phyloP scores from a whole-genome alignment of 2,888 invertebrate species.

The Phortica magna region DNA sequence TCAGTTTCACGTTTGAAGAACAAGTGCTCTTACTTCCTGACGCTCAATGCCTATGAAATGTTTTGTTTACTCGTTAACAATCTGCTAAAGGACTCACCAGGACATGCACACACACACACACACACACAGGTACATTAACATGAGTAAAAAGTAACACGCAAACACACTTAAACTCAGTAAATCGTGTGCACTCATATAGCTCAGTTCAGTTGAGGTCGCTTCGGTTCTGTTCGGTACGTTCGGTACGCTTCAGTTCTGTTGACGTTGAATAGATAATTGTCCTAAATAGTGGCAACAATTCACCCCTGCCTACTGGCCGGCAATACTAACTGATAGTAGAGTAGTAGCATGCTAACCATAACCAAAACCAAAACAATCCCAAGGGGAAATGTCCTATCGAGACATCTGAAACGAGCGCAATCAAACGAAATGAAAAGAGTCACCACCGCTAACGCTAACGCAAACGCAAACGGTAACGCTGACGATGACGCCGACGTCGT shows the following conservation, averaged over 20 bases:
- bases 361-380: slow-evolving; percentile 57
- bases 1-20: slow-evolving; percentile 68
- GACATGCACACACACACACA: slow-evolving; percentile 53
- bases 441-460: slow-evolving; percentile 57
- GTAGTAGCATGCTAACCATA: not conserved
- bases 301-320: slow-evolving; percentile 42
- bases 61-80: slow-evolving; percentile 71
- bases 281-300: slow-evolving; percentile 53
- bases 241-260: slow-evolving; percentile 44
- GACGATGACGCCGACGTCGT: not conserved
- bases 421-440: slow-evolving; percentile 15
- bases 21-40: slow-evolving; percentile 61
- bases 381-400: slow-evolving; percentile 66
- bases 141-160: slow-evolving; percentile 24
- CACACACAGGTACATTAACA: slow-evolving; percentile 40
- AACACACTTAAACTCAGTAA: slow-evolving; percentile 43
- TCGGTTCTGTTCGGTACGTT: not conserved
- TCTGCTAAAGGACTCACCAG: slow-evolving; percentile 68
- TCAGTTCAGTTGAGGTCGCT: slow-evolving; percentile 35
- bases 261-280: slow-evolving; percentile 75
- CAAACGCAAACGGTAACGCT: not conserved
- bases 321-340: not conserved
- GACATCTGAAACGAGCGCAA: slow-evolving; percentile 45
- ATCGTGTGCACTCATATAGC: slow-evolving; percentile 71
- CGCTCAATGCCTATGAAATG: slow-evolving; percentile 64